Base-by-base conservation (phyloP, 2,113 vertebrate genomes). In the Sorex araneus region DNA sequence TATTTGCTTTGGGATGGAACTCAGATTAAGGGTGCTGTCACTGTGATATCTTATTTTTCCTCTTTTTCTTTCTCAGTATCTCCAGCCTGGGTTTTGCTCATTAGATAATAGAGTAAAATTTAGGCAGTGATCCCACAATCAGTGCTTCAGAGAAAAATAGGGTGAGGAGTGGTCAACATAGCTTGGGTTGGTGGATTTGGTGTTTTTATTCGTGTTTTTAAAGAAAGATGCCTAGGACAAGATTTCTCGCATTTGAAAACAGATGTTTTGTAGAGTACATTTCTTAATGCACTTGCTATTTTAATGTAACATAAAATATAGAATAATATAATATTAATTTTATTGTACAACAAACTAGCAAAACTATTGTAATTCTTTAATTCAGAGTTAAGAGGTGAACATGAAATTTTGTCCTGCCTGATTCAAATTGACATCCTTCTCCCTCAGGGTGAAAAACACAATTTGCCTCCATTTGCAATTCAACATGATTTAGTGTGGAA, bases 61-160 rank as follows among this genome's bases (percentile, higher is more conserved):
- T 60, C 63, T 86, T 40, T 25, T 27, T 19, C 80, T 92, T 90
- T 85, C 75, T 92, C 47, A 66, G 69, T 36, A 86, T 80, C 43
- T 19, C 36, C 66, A 89, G 60, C 11, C n/a, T 85, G 66, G 70
- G 28, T 30, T 92, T 96, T 94, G 91, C 91, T 87, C 34, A 28
- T 71, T n/a, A 57, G 43, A 82, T 93, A 73, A 88, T 16, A 92
- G 43, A 90, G 36, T 90, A 64, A 90, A 95, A 92, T 82, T 88
- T 30, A 80, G 83, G 13, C 45, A 32, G 27, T 84, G 32, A 45
- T 76, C 76, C 36, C 27, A 64, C 16, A n/a, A 54, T 81, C 71
- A 80, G 25, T 54, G 66, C 47, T 78, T 30, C 79, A 45, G 36
- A 75, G 63, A 13, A 76, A 83, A 89, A 69, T 81, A 27, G n/a